phyloP scores from a whole-genome alignment of 2,113 vertebrate species.

The Ibidorhyncha struthersii region DNA sequence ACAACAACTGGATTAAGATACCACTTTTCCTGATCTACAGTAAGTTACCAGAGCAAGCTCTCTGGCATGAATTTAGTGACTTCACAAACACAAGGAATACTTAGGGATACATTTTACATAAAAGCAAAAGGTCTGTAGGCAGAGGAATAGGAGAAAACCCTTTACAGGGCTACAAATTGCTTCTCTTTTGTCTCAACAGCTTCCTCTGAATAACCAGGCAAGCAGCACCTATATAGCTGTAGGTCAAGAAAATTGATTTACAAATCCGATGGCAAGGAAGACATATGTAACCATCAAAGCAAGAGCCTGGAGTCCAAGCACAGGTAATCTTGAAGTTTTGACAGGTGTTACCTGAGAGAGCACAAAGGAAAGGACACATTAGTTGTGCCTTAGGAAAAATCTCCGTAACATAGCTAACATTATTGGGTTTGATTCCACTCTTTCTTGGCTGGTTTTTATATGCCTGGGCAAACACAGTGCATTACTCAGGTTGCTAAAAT shows the following conservation, averaged over 20 bases:
- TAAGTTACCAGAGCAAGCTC: neutral
- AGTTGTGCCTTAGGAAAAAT: neutral
- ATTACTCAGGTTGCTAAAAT: conserved; percentile 7
- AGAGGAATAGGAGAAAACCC: neutral
- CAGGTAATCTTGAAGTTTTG: neutral
- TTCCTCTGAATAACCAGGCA: neutral
- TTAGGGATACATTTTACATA: neutral
- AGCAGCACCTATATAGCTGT: neutral
- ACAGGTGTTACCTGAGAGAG: neutral
- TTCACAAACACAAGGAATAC: neutral
- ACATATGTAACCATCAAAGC: neutral
- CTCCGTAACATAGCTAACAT: neutral
- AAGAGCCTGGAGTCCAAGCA: neutral
- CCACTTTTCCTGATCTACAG: neutral
- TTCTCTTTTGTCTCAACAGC: neutral
- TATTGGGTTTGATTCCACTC: neutral
- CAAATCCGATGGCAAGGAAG: neutral
- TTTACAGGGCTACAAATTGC: neutral
- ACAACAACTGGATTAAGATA: conserved; percentile 2
- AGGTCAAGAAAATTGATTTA: neutral
- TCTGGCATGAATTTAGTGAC: neutral
- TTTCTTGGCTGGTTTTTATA: neutral
- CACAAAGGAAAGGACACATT: neutral
- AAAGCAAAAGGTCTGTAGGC: neutral
- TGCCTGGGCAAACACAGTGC: neutral